Conservation (phyloP, 2,888 invertebrate genomes). For the Eudasyphora cyanicolor region DNA sequence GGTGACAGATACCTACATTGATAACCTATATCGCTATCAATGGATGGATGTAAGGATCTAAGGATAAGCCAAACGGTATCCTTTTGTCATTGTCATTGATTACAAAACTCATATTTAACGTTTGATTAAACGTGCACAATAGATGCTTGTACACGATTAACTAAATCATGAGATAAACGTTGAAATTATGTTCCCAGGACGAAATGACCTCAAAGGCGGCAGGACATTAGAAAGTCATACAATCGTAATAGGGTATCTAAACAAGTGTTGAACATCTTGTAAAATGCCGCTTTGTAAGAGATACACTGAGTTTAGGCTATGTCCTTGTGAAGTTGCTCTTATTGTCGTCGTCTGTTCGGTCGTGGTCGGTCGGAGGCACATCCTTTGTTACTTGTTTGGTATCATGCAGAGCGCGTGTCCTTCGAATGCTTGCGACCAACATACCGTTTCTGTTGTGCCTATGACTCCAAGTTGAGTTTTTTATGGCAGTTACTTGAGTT, state of each 20-base stretch:
- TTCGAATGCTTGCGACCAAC: conserved; percentile 1
- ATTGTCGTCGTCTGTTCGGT: conserved; percentile 3
- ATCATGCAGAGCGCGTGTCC: conserved; percentile 64
- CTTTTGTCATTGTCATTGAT: not conserved
- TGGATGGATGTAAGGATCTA: not conserved
- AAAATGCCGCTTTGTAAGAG: conserved; percentile 16
- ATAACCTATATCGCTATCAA: not conserved
- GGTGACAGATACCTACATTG: not conserved
- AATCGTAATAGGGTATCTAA: conserved; percentile 25
- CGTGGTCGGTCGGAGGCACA: not conserved
- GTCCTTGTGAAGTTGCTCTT: not conserved
- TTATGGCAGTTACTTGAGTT: not conserved
- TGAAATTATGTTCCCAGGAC: conserved; percentile 43
- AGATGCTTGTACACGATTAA: conserved; percentile 34
- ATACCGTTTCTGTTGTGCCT: not conserved
- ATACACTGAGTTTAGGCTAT: not conserved
- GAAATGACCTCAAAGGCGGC: not conserved
- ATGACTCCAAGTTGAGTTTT: conserved; percentile 7
- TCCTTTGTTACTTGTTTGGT: conserved; percentile 32
- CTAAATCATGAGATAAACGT: conserved; percentile 47
- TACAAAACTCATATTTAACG: conserved; percentile 24
- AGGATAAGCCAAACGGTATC: not conserved
- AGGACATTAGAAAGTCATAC: conserved; percentile 41
- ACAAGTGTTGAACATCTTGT: conserved; percentile 32
- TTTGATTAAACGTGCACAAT: conserved; percentile 47